Percentiles rank a stretch among this genome's conserved stretches.
Evolutionary conservation across 2,888 invertebrate genomes (phyloP).

Genomic region (Danaus chrysippus): DNA sequence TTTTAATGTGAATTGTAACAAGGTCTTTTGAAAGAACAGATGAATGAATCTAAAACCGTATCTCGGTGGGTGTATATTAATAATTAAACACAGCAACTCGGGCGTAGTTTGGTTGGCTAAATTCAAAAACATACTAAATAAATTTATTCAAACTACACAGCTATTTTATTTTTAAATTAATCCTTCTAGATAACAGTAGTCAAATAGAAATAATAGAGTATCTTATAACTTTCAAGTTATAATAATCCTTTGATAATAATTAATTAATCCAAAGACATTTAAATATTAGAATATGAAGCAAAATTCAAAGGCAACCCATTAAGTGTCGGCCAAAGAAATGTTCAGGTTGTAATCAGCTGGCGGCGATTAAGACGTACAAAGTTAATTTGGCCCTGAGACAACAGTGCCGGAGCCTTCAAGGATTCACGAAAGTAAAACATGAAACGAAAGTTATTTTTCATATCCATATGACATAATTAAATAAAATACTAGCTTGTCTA

Average conservation of each 20-base stretch:
- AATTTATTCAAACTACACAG: not conserved
- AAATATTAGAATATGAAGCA: slow-evolving; percentile 43
- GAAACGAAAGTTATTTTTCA: too few species aligned
- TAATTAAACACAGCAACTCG: not conserved
- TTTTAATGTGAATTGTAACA: slow-evolving; percentile 41
- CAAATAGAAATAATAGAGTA: not conserved
- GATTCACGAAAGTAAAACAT: slow-evolving; percentile 27
- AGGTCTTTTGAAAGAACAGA: slow-evolving; percentile 20
- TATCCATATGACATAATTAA: slow-evolving; percentile 16
- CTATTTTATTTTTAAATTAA: not conserved
- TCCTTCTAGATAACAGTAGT: not conserved
- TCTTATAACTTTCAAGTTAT: slow-evolving; percentile 3
- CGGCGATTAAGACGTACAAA: slow-evolving; percentile 68
- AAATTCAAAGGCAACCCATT: slow-evolving; percentile 64
- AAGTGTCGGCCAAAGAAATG: slow-evolving; percentile 59
- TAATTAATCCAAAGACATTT: slow-evolving; percentile 30
- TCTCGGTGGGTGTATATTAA: not conserved
- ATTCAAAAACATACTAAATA: too few species aligned
- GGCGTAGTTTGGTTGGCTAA: not conserved
- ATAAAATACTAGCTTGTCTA: not conserved
- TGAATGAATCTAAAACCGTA: slow-evolving; percentile 16
- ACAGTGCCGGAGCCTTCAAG: slow-evolving; percentile 42
- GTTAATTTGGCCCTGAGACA: slow-evolving; percentile 60
- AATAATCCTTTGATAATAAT: slow-evolving; percentile 12
- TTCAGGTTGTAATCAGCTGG: slow-evolving; percentile 63